Percentiles rank a stretch among this genome's conserved stretches.
These are phyloP conservation scores for Byasa hedistus DNA, from an alignment of 2,888 invertebrate genomes.

Conservation along the genomic window DNA sequence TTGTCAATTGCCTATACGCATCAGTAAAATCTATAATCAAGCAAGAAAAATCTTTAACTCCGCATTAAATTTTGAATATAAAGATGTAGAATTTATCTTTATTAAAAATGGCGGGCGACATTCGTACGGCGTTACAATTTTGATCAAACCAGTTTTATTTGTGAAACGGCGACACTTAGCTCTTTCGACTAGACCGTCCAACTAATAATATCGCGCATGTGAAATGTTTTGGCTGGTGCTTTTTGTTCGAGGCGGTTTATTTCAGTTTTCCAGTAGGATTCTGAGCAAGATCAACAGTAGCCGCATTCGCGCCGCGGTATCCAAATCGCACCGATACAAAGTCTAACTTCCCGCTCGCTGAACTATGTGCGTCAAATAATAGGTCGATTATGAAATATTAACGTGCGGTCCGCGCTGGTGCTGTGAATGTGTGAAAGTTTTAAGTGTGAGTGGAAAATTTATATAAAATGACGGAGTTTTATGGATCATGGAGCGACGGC, in stretches of 20 bases:
- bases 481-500: slow-evolving; percentile 65
- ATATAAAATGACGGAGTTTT: slow-evolving; percentile 75
- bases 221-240: slow-evolving; percentile 80
- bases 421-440: slow-evolving; percentile 63
- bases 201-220: slow-evolving; percentile 79
- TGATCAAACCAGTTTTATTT: slow-evolving; percentile 56
- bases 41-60: slow-evolving; percentile 52
- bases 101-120: slow-evolving; percentile 10
- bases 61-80: slow-evolving; percentile 28
- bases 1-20: slow-evolving; percentile 41
- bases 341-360: slow-evolving; percentile 35
- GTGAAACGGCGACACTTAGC: slow-evolving; percentile 71
- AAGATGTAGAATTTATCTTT: background rate
- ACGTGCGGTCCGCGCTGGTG: slow-evolving; percentile 50
- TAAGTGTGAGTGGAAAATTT: slow-evolving; percentile 35
- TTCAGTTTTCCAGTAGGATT: slow-evolving; percentile 80
- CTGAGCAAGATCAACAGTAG: slow-evolving; percentile 74
- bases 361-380: slow-evolving; percentile 44
- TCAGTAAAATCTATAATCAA: slow-evolving; percentile 46
- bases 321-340: slow-evolving; percentile 36
- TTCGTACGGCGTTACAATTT: slow-evolving; percentile 33
- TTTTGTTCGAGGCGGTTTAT: slow-evolving; percentile 78
- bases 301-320: slow-evolving; percentile 64
- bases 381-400: slow-evolving; percentile 41
- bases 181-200: slow-evolving; percentile 79